Conservation (phyloP, 35 echinoderm and acorn worm species). For the Lytechinus pictus region DNA sequence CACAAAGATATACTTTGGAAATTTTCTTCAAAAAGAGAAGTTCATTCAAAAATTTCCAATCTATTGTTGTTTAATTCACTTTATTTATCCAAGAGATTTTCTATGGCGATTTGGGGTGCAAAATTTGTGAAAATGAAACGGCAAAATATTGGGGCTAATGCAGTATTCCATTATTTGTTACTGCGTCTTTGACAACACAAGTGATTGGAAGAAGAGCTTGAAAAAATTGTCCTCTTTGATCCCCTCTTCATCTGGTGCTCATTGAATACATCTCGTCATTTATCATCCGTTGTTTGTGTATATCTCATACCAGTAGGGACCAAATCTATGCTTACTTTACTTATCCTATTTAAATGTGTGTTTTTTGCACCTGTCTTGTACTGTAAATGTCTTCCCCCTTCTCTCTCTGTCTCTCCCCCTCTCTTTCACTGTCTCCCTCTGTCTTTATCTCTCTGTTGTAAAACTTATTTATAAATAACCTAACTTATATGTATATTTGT, state of each 20-base stretch:
- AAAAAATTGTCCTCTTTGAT: neutral
- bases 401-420: neutral
- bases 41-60: too few species aligned
- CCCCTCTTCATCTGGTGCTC: neutral
- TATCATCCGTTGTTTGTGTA: constrained; percentile 4
- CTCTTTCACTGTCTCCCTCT: too few species aligned
- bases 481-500: constrained; percentile 15
- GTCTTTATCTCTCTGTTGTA: neutral
- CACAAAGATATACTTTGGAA: too few species aligned
- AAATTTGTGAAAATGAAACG: too few species aligned
- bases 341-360: neutral
- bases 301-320: neutral
- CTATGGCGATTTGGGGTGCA: too few species aligned
- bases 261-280: neutral
- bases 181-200: neutral
- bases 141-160: too few species aligned
- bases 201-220: constrained; percentile 2
- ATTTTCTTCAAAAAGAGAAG: too few species aligned
- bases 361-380: neutral
- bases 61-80: too few species aligned
- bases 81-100: too few species aligned
- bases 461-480: constrained; percentile 15
- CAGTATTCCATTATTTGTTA: neutral
- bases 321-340: neutral
- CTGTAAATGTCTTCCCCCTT: neutral